Evolutionary conservation across 2,888 invertebrate species (phyloP), one percentile per base, ranked within the genome.

Genomic region (Barypeithes pellucidus): DNA sequence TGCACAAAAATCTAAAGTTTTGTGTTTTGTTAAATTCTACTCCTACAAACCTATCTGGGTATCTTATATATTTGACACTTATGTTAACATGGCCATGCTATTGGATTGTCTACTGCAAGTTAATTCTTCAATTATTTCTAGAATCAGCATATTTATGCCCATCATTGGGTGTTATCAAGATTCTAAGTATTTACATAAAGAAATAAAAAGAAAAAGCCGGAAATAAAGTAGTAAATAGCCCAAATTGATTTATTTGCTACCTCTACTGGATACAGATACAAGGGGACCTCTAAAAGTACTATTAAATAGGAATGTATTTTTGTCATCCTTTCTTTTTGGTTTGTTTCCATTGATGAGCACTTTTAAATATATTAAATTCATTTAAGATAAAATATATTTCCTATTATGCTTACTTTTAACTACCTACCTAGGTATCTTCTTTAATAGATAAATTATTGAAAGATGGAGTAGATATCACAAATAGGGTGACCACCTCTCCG

Each of bases 11-110:
- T 1, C 50, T 11, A 11, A 11, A 4, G 14, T 50, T 62, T 62
- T n/a, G 24, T 50, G n/a, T 47, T 63, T 50, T 20, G n/a, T 16
- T 43, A 11, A 18, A 2, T 12, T 33, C 18, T 20, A 16, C 20
- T 14, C 12, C 11, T 14, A 60, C 72, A 66, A 60, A 61, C 16
- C 59, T 57, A 52, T 16, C 39, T 66, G 24, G 50, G 12, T 36
- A 70, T 63, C 57, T 70, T 36, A 36, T 43, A 16, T 57, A 65
- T 43, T 57, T 70, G 63, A 65, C 70, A 63, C 70, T 63, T 65
- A 59, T 70, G 61, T 61, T 70, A 29, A 63, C 41, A 63, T 70
- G 54, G 70, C 29, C 63, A 29, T 33, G 43, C 45, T 43, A 59
- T 45, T 63, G 39, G 45, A 5, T 7, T 29, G 7, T 7, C 29